These are phyloP conservation scores for Moxostoma hubbsi DNA, from an alignment of 2,797 vertebrate genomes.

Conservation along the genomic window DNA sequence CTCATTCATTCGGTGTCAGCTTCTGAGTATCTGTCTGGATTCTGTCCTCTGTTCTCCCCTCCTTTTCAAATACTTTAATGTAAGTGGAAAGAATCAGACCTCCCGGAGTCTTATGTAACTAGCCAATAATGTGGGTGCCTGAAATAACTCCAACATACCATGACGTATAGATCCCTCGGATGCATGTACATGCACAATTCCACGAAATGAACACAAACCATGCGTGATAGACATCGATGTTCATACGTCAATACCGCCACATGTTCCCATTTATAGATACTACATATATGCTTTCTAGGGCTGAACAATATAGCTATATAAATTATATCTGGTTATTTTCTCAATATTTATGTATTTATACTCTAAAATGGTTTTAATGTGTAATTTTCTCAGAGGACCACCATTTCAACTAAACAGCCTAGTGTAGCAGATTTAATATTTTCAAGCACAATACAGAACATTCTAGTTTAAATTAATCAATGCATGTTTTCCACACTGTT, in stretches of 20 bases:
- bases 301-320: background rate
- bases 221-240: no score
- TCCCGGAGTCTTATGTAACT: constrained; percentile 47
- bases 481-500: no score
- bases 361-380: background rate
- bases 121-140: constrained; percentile 25
- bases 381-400: background rate
- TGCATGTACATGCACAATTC: background rate
- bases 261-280: background rate
- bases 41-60: background rate
- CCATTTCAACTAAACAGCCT: background rate
- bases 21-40: background rate
- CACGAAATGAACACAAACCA: background rate
- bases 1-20: constrained; percentile 4
- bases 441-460: background rate
- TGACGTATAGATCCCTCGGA: constrained; percentile 36
- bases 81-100: constrained; percentile 43
- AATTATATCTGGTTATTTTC: background rate
- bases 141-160: constrained; percentile 40
- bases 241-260: constrained; percentile 3
- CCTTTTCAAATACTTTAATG: constrained; percentile 36
- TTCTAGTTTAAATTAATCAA: no score
- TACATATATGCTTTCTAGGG: background rate
- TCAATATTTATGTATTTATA: background rate
- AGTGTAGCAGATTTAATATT: background rate